Percentiles rank a stretch among this genome's conserved stretches.
These are phyloP conservation scores for Sogatella furcifera DNA, from an alignment of 1,140 invertebrate species.

Conservation along the genomic window DNA sequence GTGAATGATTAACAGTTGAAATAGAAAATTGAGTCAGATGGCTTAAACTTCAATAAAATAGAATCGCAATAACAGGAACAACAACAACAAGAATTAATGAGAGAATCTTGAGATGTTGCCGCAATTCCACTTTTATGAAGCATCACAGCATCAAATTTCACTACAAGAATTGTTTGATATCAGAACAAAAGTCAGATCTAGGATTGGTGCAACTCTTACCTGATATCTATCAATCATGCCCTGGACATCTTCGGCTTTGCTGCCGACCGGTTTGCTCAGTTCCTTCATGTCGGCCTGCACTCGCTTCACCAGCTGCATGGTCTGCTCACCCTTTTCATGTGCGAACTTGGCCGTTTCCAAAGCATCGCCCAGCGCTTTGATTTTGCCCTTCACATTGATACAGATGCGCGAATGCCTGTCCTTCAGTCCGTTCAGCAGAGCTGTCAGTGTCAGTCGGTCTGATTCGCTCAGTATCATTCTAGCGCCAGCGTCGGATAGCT, in stretches of 20 bases:
- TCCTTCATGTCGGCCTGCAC: constrained; percentile 74
- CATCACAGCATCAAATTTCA: too few species aligned
- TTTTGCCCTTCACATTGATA: constrained; percentile 55
- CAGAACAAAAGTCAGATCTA: too few species aligned
- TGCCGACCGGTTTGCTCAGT: constrained; percentile 73
- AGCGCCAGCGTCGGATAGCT: constrained; percentile 66
- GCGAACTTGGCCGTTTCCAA: constrained; percentile 70
- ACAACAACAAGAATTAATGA: too few species aligned
- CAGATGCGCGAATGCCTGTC: constrained; percentile 64
- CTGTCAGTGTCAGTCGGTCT: constrained; percentile 67
- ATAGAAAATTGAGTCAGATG: too few species aligned
- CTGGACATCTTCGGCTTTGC: constrained; percentile 72
- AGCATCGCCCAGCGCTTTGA: constrained; percentile 54
- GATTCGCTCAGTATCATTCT: constrained; percentile 73
- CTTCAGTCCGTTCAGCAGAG: constrained; percentile 62
- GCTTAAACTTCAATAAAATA: too few species aligned
- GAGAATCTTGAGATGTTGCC: too few species aligned
- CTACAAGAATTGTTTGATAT: too few species aligned
- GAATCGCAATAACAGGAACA: too few species aligned
- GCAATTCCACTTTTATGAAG: too few species aligned
- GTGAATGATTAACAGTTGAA: too few species aligned
- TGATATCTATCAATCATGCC: constrained; percentile 66
- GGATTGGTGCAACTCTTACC: constrained; percentile 22
- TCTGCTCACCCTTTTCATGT: constrained; percentile 63
- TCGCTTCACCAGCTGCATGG: constrained; percentile 62